These are phyloP conservation scores for Halcyon badia DNA, from an alignment of 2,797 vertebrate species.

Conservation along the genomic window DNA sequence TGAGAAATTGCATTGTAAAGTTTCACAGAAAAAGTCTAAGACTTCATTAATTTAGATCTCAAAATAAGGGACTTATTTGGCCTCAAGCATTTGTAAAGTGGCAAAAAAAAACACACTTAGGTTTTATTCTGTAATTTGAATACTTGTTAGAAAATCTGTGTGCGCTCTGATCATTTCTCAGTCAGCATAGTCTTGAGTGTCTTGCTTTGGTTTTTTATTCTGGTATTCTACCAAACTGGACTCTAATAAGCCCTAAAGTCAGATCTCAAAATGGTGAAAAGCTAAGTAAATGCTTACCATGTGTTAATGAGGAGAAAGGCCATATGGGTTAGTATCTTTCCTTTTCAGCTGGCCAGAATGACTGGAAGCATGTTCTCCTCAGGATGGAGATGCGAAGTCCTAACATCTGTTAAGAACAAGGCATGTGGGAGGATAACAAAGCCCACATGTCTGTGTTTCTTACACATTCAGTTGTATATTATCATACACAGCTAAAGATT, in stretches of 20 bases:
- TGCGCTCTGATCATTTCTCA: background rate
- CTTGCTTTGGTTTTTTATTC: background rate
- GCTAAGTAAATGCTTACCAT: background rate
- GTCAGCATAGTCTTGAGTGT: background rate
- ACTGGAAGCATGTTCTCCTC: background rate
- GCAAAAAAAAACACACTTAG: background rate
- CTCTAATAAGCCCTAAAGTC: conserved; percentile 19
- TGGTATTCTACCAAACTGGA: conserved; percentile 17
- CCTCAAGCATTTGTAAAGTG: background rate
- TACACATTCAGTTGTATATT: background rate
- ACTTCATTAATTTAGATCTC: background rate
- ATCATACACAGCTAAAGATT: background rate
- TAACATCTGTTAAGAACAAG: background rate
- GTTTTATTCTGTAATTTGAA: background rate
- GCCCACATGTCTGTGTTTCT: background rate
- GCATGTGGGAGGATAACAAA: background rate
- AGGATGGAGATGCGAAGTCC: background rate
- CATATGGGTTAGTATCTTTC: background rate
- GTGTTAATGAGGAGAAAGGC: background rate
- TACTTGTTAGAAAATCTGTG: background rate
- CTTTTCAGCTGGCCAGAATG: conserved; percentile 7
- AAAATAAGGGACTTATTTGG: conserved; percentile 15
- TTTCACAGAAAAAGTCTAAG: background rate
- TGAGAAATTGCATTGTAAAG: background rate
- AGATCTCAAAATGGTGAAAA: background rate